Evolutionary conservation across 2,888 invertebrate genomes (phyloP), one percentile per base, ranked within the genome.

Genomic region (Chrysotoxum bicinctum): DNA sequence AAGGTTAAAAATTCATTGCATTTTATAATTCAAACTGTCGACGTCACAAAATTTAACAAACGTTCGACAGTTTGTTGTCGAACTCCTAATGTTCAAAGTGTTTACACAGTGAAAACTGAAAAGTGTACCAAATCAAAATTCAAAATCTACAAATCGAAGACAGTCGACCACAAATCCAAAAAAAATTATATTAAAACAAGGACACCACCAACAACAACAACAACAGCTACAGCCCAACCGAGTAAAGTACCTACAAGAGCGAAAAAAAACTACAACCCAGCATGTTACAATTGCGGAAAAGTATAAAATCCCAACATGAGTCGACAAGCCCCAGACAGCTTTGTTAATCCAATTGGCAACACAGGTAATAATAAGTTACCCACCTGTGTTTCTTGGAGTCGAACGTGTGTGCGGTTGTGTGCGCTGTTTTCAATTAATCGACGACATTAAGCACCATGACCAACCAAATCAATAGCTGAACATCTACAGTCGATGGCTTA

Each of bases 281-380:
- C 84, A 84, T 80, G 84, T 70, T 76, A 84, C 80, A 80, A 60
- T 80, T 84, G 84, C 84, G 85, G 85, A 85, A 85, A 85, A 85
- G 73, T 60, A 60, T 69, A 73, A 75, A 77, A 69, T 62, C 64
- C 68, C 66, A 85, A 81, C 85, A 80, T 84, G 75, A 76, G 80
- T 81, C 85, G 85, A 85, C 85, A 85, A 81, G 85, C 76, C 66
- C 81, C 76, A 85, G 85, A 85, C 85, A 85, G 85, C 85, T 85
- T 85, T 85, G 85, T 85, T 85, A 85, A 85, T 81, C 85, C 85
- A 85, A 85, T 85, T 85, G 85, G 81, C 85, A 85, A 85, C 85
- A 85, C 81, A 73, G 85, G 85, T 85, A 81, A 85, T 85, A 85
- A 85, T 85, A 85, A 85, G 76, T 85, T 45, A 85, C 85, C 85